phyloP scores from a whole-genome alignment of 2,113 vertebrate genomes.

The Amazona vittata region DNA sequence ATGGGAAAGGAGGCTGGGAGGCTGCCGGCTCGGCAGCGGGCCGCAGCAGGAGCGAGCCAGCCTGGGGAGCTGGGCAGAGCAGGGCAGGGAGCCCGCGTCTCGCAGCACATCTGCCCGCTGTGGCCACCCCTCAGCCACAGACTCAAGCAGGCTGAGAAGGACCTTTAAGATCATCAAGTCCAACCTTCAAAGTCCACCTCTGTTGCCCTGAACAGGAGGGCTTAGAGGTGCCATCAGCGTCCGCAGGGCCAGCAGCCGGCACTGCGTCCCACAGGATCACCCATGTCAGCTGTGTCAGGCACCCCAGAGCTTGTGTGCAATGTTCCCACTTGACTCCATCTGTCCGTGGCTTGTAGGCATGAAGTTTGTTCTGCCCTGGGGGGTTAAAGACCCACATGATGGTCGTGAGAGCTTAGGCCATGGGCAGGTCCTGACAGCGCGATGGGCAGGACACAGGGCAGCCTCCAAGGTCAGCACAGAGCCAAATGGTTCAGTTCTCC shows the following conservation, averaged over 20 bases:
- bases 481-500: neutral
- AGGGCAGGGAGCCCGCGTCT: neutral
- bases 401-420: neutral
- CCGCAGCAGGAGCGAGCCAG: neutral
- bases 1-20: constrained; percentile 57
- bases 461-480: neutral
- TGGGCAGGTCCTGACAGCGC: fast-evolving
- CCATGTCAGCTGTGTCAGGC: neutral
- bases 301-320: neutral
- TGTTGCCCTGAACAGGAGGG: neutral
- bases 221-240: neutral
- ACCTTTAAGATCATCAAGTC: neutral
- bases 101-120: neutral
- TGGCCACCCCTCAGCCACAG: neutral
- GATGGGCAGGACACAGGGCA: neutral
- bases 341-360: neutral
- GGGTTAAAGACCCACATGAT: no score
- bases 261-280: fast-evolving
- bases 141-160: neutral
- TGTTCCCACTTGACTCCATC: neutral
- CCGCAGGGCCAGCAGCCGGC: fast-evolving
- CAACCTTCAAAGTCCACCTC: neutral
- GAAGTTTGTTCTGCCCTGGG: neutral
- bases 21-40: neutral
- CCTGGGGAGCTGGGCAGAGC: neutral